Evolutionary conservation across 2,113 vertebrate genomes (phyloP).

Genomic region (Echinops telfairi): DNA sequence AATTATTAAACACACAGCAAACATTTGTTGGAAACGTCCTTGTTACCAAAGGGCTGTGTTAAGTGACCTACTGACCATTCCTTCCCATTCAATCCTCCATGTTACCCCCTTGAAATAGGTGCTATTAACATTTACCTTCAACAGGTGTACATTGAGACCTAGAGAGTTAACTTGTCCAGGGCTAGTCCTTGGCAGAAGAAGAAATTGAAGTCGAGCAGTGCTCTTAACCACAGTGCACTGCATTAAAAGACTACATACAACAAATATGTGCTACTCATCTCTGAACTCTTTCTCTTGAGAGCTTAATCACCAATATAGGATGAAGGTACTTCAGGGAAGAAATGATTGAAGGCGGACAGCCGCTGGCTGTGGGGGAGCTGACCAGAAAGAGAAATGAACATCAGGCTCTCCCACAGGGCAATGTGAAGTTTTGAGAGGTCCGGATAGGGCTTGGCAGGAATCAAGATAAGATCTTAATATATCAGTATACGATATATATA

Average conservation of each 20-base stretch:
- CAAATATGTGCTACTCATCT: rapidly evolving
- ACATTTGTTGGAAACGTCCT: not conserved
- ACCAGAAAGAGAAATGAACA: not conserved
- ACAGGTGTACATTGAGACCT: not conserved
- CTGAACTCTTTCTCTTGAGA: not conserved
- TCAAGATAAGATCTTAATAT: no score
- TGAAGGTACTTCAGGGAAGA: not conserved
- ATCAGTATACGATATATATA: no score
- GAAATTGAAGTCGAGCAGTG: not conserved
- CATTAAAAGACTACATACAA: not conserved
- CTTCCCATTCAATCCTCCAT: not conserved
- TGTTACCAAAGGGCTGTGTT: not conserved
- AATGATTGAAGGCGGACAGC: not conserved
- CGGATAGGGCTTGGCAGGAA: not conserved
- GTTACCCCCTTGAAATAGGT: not conserved
- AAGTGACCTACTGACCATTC: not conserved
- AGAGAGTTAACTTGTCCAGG: not conserved
- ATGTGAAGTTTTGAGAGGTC: not conserved
- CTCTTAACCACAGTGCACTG: not conserved
- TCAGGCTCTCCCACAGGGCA: not conserved
- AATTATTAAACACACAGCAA: not conserved
- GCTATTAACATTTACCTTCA: not conserved
- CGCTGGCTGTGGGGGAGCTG: not conserved
- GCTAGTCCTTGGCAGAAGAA: not conserved
- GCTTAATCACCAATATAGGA: not conserved